These are phyloP conservation scores for Diarsia brunnea DNA, from an alignment of 2,888 invertebrate genomes.

Conservation along the genomic window DNA sequence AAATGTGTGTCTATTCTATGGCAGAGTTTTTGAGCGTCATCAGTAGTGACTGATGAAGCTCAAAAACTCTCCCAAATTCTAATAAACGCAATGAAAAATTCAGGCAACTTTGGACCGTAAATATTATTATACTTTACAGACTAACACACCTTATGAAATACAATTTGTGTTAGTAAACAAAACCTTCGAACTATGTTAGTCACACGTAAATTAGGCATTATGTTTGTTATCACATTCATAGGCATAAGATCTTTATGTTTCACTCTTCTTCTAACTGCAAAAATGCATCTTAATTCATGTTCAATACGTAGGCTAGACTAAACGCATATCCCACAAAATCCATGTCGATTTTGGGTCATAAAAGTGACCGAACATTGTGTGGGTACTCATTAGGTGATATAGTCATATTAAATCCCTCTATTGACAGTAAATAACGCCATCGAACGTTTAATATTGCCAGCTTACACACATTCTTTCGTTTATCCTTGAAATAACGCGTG, in stretches of 20 bases:
- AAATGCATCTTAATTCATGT: too few relatives aligned
- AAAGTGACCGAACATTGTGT: not conserved
- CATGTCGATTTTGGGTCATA: too few relatives aligned
- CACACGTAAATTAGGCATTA: not conserved
- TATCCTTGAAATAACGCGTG: constrained; percentile 30
- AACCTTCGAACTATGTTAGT: not conserved
- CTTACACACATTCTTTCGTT: constrained; percentile 34
- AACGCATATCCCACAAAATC: too few relatives aligned
- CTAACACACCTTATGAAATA: not conserved
- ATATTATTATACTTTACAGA: not conserved
- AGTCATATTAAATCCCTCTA: constrained; percentile 11
- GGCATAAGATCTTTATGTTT: not conserved
- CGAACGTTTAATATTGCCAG: constrained; percentile 18
- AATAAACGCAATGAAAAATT: too few relatives aligned
- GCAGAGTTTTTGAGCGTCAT: too few relatives aligned
- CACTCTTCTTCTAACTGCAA: not conserved
- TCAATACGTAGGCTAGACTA: too few relatives aligned
- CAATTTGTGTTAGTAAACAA: not conserved
- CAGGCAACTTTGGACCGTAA: not conserved
- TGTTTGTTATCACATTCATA: too few relatives aligned
- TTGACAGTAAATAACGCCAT: constrained; percentile 28
- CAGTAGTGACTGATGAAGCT: too few relatives aligned
- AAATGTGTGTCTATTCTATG: too few relatives aligned
- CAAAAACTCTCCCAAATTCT: not conserved
- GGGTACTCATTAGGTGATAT: not conserved